phyloP scores from a whole-genome alignment of 1,140 invertebrate genomes.

The Ceratina japonica region DNA sequence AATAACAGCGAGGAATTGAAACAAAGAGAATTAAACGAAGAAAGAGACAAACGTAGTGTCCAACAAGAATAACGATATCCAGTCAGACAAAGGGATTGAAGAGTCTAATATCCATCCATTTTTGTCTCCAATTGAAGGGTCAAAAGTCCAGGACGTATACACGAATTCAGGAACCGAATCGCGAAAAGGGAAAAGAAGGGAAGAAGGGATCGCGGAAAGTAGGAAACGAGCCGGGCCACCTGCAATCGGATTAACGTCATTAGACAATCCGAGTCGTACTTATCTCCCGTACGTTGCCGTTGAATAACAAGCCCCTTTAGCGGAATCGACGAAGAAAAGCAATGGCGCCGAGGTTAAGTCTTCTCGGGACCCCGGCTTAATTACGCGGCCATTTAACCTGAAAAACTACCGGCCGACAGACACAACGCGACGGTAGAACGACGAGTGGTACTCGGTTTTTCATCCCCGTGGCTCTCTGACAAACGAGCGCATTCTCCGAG shows the following conservation, averaged over 20 bases:
- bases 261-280: conserved; percentile 26
- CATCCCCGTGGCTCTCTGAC: conserved; percentile 9
- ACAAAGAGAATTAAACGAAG: no score
- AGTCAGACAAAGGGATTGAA: conserved; percentile 17
- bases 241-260: conserved; percentile 42
- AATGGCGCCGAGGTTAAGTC: conserved; percentile 7
- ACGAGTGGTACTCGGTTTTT: conserved; percentile 25
- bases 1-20: no score
- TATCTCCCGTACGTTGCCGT: background rate
- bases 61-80: conserved; percentile 27
- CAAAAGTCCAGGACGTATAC: conserved; percentile 26
- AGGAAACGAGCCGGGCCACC: conserved; percentile 12
- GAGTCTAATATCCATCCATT: conserved; percentile 32
- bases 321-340: conserved; percentile 3
- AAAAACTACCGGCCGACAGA: conserved; percentile 2
- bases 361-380: conserved; percentile 20
- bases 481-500: background rate
- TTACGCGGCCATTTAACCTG: conserved; percentile 44
- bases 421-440: background rate
- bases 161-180: background rate
- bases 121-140: conserved; percentile 45
- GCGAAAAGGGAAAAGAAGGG: no score
- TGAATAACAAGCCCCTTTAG: conserved; percentile 16
- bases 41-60: no score
- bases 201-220: background rate